phyloP scores from a whole-genome alignment of 2,113 vertebrate species.

The Arvicanthis niloticus region DNA sequence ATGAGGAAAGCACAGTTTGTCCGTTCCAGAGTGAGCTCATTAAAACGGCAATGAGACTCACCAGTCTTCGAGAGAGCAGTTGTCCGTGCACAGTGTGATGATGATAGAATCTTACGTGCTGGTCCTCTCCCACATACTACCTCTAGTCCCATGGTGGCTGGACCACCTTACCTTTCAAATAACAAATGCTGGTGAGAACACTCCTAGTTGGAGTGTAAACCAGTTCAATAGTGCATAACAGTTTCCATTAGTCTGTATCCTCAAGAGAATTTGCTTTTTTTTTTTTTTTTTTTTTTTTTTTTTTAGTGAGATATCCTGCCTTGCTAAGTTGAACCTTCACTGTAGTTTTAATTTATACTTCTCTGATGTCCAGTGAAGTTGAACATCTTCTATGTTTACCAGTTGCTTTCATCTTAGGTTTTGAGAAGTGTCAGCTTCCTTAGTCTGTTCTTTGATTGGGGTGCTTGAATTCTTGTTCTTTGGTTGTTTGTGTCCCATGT shows the following conservation, averaged over 20 bases:
- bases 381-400: not conserved
- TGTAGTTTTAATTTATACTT: not conserved
- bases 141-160: not conserved
- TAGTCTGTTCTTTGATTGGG: not conserved
- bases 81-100: not conserved
- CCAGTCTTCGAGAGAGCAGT: not conserved
- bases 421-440: not conserved
- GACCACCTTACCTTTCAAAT: not conserved
- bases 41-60: not conserved
- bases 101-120: not conserved
- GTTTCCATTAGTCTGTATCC: not conserved
- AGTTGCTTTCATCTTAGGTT: not conserved
- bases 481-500: not conserved
- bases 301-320: not conserved
- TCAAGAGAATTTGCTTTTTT: not conserved
- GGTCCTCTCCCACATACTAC: not conserved
- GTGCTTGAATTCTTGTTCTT: not conserved
- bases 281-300: not conserved
- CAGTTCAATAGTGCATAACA: no score
- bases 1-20: not conserved
- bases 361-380: not conserved
- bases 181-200: not conserved
- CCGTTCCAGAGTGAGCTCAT: not conserved
- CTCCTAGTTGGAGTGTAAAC: not conserved
- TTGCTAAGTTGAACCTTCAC: not conserved